A percentile compares a stretch with the other conserved stretches of the same genome.
Conservation (phyloP, 2,113 vertebrate genomes). For the Crotalus helleri region DNA sequence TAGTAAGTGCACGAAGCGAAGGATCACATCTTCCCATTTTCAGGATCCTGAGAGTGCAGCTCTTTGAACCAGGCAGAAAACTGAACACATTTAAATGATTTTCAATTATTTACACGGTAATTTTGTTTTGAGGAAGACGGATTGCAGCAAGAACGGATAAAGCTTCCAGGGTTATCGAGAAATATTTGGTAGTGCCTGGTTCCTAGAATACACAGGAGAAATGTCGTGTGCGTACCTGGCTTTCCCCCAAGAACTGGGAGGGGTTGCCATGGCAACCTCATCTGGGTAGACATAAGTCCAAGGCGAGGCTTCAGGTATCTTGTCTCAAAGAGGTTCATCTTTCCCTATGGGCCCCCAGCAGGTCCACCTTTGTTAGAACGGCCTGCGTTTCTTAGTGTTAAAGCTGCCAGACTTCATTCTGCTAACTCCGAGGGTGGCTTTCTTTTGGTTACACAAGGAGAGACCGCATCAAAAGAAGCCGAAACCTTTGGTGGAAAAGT, state of each 20-base stretch:
- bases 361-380: conserved; percentile 32
- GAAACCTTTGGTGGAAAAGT: not conserved
- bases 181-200: not conserved
- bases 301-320: conserved; percentile 3
- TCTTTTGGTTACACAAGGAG: conserved; percentile 21
- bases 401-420: conserved; percentile 18
- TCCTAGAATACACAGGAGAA: not conserved
- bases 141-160: not conserved
- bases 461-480: not conserved
- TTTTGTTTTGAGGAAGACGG: not conserved
- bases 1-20: not conserved
- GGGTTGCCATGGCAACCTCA: not conserved
- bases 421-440: conserved; percentile 29
- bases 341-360: conserved; percentile 31
- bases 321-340: conserved; percentile 6
- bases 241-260: not conserved
- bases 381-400: conserved; percentile 27
- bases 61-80: not conserved
- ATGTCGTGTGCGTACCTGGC: not conserved
- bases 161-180: not conserved
- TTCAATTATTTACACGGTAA: not conserved
- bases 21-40: not conserved
- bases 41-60: not conserved
- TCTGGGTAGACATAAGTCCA: not conserved
- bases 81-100: not conserved